phyloP scores from a whole-genome alignment of 2,888 invertebrate species.

The Drosophila algonquin region DNA sequence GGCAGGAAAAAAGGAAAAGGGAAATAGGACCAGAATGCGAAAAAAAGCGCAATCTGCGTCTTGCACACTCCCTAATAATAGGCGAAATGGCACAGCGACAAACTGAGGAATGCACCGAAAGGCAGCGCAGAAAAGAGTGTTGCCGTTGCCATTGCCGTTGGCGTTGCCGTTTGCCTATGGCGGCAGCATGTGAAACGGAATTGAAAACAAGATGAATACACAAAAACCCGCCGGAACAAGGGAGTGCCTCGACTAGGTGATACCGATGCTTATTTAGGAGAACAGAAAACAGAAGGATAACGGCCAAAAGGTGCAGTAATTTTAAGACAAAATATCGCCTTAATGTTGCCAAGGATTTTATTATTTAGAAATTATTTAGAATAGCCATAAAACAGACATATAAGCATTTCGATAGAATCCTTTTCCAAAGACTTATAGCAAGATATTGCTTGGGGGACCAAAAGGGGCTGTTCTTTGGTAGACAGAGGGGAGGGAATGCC shows the following conservation, averaged over 20 bases:
- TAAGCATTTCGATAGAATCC: no score
- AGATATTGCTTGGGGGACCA: no score
- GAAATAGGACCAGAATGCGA: background rate
- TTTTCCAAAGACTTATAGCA: no score
- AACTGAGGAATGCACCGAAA: constrained; percentile 18
- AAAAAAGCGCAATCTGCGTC: constrained; percentile 44
- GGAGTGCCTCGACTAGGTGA: background rate
- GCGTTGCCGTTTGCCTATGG: constrained; percentile 16
- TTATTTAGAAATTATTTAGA: no score
- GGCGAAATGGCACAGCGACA: constrained; percentile 45
- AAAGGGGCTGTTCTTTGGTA: no score
- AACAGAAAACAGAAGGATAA: background rate
- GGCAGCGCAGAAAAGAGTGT: background rate
- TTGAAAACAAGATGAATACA: constrained; percentile 45
- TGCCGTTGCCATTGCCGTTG: no score
- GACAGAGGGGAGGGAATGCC: no score
- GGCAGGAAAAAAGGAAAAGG: background rate
- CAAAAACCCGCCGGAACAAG: background rate
- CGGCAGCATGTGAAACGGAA: constrained; percentile 49
- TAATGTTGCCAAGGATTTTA: no score
- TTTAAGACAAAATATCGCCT: no score
- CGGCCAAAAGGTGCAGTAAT: no score
- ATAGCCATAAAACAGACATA: no score
- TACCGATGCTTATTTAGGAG: background rate
- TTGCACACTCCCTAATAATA: constrained; percentile 51